These are phyloP conservation scores for Molothrus ater DNA, from an alignment of 2,797 vertebrate species.

Conservation along the genomic window DNA sequence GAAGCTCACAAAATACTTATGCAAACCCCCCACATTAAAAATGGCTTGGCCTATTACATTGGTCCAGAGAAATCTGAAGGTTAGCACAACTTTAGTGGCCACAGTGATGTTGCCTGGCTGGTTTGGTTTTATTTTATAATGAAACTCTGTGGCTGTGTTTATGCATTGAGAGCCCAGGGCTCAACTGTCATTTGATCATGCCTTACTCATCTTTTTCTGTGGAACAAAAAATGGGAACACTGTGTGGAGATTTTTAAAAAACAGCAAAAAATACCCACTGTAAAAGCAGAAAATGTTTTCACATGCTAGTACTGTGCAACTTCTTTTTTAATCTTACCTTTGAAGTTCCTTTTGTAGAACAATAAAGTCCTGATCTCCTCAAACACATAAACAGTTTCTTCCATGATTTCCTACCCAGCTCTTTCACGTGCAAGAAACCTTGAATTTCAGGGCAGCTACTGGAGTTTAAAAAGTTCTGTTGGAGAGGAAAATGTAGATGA, in stretches of 20 bases:
- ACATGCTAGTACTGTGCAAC: not conserved
- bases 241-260: not conserved
- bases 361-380: conserved; percentile 94
- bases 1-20: not conserved
- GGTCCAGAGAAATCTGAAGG: not conserved
- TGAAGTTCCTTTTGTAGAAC: conserved; percentile 94
- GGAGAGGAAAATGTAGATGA: conserved; percentile 48
- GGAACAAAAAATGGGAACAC: not conserved
- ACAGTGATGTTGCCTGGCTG: not conserved
- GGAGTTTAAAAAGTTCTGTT: conserved; percentile 94
- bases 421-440: conserved; percentile 93
- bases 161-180: not conserved
- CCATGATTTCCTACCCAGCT: conserved; percentile 93
- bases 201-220: not conserved
- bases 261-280: not conserved
- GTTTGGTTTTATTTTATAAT: not conserved
- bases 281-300: conserved; percentile 12
- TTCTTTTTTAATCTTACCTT: conserved; percentile 81
- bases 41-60: not conserved
- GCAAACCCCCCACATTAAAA: not conserved
- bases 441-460: conserved; percentile 98
- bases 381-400: conserved; percentile 94
- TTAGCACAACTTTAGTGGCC: not conserved
- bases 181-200: not conserved
- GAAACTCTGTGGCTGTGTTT: not conserved